Evolutionary conservation across 2,797 vertebrate species (phyloP), one percentile per base, ranked within the genome.

Genomic region (Neoniphon sammara): DNA sequence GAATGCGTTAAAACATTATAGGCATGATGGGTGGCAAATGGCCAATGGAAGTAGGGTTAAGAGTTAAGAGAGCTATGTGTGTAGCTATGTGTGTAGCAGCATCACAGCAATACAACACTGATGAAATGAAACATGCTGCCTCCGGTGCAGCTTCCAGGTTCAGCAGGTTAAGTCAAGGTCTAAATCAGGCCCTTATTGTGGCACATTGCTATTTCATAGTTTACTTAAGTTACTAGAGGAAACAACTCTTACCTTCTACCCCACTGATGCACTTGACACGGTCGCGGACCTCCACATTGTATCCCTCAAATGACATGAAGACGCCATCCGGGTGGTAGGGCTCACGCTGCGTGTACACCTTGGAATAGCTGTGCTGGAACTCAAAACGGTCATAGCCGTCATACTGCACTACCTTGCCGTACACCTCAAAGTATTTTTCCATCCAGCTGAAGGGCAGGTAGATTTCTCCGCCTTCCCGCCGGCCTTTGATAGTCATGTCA

Each of bases 271-370:
- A 99, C 89, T 99, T 99, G 73, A 99, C 98, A 58, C 98, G 89
- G 90, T 99, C 98, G 0, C 98, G 94, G 49, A 99, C 96, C 88
- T 99, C 98, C 56, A 99, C 98, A 1, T 99, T 99, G 94, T 99
- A 99, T 18, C 97, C 97, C 89, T 99, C 98, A 20, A 99, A 99
- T 9, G 97, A 99, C 98, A 99, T 99, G 90, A 99, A 99, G 81
- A 99, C 98, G 1, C 97, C 98, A 0, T 95, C 92, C 4, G 97
- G 97, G 75, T 96, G 96, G 88, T 99, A 99, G 1, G 96, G 96
- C 5, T 96, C 96, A 4, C 97, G 93, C 87, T 98, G 98, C 0
- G 95, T 75, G 58, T 99, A 99, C 0, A 99, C 97, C 91, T 96
- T 98, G 74, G 98, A 99, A 63, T 99, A 99, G 85, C 97, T 98